phyloP scores from a whole-genome alignment of 1,140 invertebrate species.

The Drosophila ananassae region DNA sequence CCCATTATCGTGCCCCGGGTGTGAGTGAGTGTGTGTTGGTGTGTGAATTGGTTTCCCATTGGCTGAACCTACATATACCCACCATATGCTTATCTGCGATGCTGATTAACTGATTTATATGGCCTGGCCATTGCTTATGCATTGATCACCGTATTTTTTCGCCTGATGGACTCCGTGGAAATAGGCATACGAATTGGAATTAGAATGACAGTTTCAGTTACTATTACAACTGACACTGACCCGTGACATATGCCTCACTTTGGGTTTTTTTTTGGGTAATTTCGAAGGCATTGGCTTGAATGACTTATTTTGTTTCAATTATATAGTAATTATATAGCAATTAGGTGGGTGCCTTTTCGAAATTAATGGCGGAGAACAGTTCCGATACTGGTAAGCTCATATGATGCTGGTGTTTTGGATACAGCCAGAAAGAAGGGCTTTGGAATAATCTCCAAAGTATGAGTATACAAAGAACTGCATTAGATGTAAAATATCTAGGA shows the following conservation, averaged over 20 bases:
- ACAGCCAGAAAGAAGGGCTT: conserved; percentile 3
- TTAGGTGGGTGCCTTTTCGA: conserved; percentile 54
- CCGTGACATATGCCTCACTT: conserved; percentile 53
- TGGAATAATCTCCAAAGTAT: neutral
- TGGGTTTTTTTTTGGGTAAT: conserved; percentile 45
- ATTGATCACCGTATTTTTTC: conserved; percentile 65
- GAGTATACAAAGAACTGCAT: neutral
- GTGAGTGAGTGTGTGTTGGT: conserved; percentile 18
- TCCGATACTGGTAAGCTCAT: conserved; percentile 15
- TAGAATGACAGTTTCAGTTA: conserved; percentile 21
- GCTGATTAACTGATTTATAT: conserved; percentile 80
- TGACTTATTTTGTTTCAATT: conserved; percentile 57
- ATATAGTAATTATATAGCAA: conserved; percentile 73
- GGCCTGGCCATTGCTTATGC: conserved; percentile 75
- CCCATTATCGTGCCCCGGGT: conserved; percentile 34
- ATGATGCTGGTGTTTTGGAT: conserved; percentile 53
- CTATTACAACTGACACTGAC: conserved; percentile 55
- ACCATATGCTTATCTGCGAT: conserved; percentile 64
- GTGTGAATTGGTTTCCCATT: conserved; percentile 46
- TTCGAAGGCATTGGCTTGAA: conserved; percentile 34
- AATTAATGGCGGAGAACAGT: conserved; percentile 30
- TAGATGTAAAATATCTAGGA: neutral
- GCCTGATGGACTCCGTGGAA: conserved; percentile 19
- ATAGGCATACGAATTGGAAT: conserved; percentile 15
- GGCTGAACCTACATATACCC: conserved; percentile 39